Evolutionary conservation across 2,797 vertebrate genomes (phyloP), one percentile per base, ranked within the genome.

Genomic region (Huso huso): DNA sequence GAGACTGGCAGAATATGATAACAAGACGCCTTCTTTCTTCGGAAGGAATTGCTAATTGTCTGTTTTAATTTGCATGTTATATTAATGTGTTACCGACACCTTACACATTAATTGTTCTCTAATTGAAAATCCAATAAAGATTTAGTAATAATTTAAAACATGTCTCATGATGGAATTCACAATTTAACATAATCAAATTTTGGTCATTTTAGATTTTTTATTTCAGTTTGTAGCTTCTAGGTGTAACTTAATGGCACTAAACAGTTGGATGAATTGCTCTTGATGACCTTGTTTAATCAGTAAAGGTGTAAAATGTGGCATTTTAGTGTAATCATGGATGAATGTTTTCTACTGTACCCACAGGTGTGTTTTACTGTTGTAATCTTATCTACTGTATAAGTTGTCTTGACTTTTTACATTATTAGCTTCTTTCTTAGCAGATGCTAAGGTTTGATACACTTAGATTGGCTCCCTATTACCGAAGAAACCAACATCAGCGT

Each of bases 11-110:
- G 49, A 75, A 75, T 69, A 71, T 51, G 69, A 67, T 73, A 66
- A 65, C 72, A 64, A 73, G 75, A 63, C 58, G 71, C 71, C 61
- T 50, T 65, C 69, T 70, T 70, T 69, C 9, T 69, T 68, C 69
- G 73, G 69, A 77, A 73, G 73, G 64, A 76, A 68, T 10, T 58
- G 64, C 63, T 64, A 70, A 74, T 70, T 70, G 60, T 59, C 69
- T 51, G 18, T 62, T 70, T 70, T 70, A 70, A 70, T 66, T 70
- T 66, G 64, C 49, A 66, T 62, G 69, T 51, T 50, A 59, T 64
- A 70, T 66, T 55, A 70, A 70, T 66, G 64, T 53, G 51, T 66
- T 66, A 49, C 53, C 60, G 37, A 49, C 64, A 57, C 60, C 62
- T 51, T 62, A 60, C 62, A 61, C 69, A 50, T 59, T 70, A 70